Base-by-base conservation (phyloP, 1,140 invertebrate species). In the Medauroidea extradentata region DNA sequence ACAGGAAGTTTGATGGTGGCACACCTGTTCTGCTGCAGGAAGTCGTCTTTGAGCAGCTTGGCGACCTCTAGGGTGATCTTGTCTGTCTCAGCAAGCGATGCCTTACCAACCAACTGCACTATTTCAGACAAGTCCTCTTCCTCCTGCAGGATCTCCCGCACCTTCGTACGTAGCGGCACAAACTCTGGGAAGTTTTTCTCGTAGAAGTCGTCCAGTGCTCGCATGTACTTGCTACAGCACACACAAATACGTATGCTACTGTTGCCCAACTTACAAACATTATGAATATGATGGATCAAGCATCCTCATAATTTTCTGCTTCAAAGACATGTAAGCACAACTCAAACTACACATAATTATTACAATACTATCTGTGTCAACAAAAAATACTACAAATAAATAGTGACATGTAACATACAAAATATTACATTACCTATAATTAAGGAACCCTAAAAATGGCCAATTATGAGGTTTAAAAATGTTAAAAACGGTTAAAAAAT, bases 111-210 rank as follows among this genome's bases (percentile, higher is more conserved):
- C 61, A 99, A 79, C 74, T 99, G 97, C 65, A 99, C 98, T 77
- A 99, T 99, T 90, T 99, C 98, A 14, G 96, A 97, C 63, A 99
- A 79, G 81, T 99, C 98, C 78, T 99, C 98, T 80, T 99, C 98
- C 78, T 99, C 97, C 78, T 99, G 94, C 16, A 99, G 82, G 73
- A 98, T 98, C 78, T 97, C 94, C 78, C 96, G 96, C 25, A 95
- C 92, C 81, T 93, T 93, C 18, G 91, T 94, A 76, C 91, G 84
- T 42, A 93, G 78, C 11, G 96, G 89, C n/a, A 99, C 93, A 77
- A 99, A 99, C 71, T 99, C 98, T n/a, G 86, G 82, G 82, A 93
- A 98, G 79, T 97, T 95, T 80, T 98, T 98, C 69, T 99, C 98
- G 76, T 99, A 99, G 80, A 96, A 99, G 71, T 99, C 97, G 73